A percentile compares a stretch with the other conserved stretches of the same genome.
These are phyloP conservation scores for Eumacrocentrus americanus DNA, from an alignment of 2,888 invertebrate genomes.

Conservation along the genomic window DNA sequence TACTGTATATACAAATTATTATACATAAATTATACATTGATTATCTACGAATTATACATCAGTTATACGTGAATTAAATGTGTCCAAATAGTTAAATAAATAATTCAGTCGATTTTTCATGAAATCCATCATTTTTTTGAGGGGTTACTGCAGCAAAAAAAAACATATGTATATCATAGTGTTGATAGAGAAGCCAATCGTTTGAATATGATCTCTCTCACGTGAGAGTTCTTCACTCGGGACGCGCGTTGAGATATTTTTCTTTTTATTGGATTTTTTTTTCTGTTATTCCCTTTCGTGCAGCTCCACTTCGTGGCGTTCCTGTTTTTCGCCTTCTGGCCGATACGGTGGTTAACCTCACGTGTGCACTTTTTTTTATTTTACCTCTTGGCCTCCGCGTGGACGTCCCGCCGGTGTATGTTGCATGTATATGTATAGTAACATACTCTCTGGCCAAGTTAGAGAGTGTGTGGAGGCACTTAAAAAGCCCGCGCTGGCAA, in stretches of 20 bases:
- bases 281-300: constrained; percentile 4
- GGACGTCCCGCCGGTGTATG: not conserved
- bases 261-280: constrained; percentile 16
- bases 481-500: constrained; percentile 39
- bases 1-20: too few relatives aligned
- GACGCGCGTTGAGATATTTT: constrained; percentile 9
- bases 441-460: not conserved
- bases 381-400: not conserved
- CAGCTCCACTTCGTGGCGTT: constrained; percentile 11
- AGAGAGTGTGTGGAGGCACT: constrained; percentile 20
- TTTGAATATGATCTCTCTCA: too few relatives aligned
- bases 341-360: constrained; percentile 33
- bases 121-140: too few relatives aligned
- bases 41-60: too few relatives aligned
- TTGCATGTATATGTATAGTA: not conserved
- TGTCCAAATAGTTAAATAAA: too few relatives aligned
- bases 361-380: constrained; percentile 20
- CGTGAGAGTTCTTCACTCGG: too few relatives aligned
- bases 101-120: too few relatives aligned
- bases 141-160: too few relatives aligned
- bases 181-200: too few relatives aligned
- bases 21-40: too few relatives aligned
- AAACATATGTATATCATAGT: too few relatives aligned
- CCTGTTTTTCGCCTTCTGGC: constrained; percentile 21
- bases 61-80: too few relatives aligned